Evolutionary conservation across 2,888 invertebrate genomes (phyloP), one percentile per base, ranked within the genome.

Genomic region (Leptinotarsa juncta): DNA sequence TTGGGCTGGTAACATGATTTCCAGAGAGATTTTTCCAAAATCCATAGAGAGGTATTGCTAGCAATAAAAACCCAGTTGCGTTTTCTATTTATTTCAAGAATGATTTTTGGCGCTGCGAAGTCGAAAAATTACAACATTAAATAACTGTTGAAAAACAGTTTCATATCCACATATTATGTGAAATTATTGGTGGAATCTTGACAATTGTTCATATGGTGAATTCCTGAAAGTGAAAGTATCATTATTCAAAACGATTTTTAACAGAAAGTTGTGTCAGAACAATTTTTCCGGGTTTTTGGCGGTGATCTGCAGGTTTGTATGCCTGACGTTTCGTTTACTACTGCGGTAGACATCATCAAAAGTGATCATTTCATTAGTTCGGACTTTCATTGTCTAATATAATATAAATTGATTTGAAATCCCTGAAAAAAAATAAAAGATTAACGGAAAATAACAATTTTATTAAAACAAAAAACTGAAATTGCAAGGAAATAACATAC

Each of bases 21-120:
- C 16, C 42, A 42, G 18, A n/a, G 32, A n/a, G 3, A n/a, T 70
- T 66, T 73, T 60, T 66, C 66, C 67, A 73, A 73, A 73, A 73
- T 73, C 70, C 73, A 73, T 73, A 73, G 73, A 73, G 67, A n/a
- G 67, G 20, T 2, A 62, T 62, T 48, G 69, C 73, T 66, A 70
- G 65, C 18, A 62, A 62, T 62, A 62, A 62, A 62, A 62, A 62
- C 62, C 62, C 57, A 57, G 57, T 57, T 57, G 23, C 23, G 23
- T 57, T 53, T 53, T 53, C 7, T 57, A 20, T 26, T 26, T 16
- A 10, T 23, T 60, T 15, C 5, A 23, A 60, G 14, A 23, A 62
- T 62, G 2, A 32, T 62, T 32, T 32, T 15, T 32, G 62, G 15
- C 32, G 62, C n/a, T 50, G 26, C 51, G 67, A 67, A 67, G 66